phyloP scores from a whole-genome alignment of 1,140 invertebrate species.

The Pentalonia nigronervosa region DNA sequence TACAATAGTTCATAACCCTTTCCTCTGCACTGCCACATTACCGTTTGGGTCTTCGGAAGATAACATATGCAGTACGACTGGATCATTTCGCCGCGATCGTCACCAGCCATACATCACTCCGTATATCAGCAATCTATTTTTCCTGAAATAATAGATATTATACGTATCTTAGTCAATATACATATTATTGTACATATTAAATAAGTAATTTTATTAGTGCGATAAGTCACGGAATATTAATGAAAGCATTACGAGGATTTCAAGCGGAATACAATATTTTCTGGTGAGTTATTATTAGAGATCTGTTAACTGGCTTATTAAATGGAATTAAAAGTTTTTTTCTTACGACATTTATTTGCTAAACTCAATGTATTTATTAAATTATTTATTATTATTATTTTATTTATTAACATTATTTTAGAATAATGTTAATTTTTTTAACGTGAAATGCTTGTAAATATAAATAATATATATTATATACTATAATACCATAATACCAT shows the following conservation, averaged over 20 bases:
- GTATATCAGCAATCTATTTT: not conserved
- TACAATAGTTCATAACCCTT: slow-evolving; percentile 53
- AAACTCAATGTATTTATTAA: not conserved
- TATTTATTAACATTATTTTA: no score
- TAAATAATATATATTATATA: not conserved
- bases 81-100: slow-evolving; percentile 36
- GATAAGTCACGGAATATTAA: not conserved
- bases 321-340: not conserved
- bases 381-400: no score
- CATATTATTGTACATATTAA: not conserved
- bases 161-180: not conserved
- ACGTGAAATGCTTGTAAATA: not conserved
- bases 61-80: not conserved
- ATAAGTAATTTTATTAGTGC: not conserved
- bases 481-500: not conserved
- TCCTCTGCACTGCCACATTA: slow-evolving; percentile 14
- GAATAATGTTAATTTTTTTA: not conserved
- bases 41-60: slow-evolving; percentile 46
- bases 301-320: not conserved
- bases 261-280: not conserved
- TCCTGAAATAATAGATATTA: not conserved
- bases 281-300: not conserved
- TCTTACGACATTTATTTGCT: not conserved
- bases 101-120: slow-evolving; percentile 10
- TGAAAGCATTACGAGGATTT: not conserved